Evolutionary conservation across 2,888 invertebrate genomes (phyloP).

Genomic region (Trimorus sp.): DNA sequence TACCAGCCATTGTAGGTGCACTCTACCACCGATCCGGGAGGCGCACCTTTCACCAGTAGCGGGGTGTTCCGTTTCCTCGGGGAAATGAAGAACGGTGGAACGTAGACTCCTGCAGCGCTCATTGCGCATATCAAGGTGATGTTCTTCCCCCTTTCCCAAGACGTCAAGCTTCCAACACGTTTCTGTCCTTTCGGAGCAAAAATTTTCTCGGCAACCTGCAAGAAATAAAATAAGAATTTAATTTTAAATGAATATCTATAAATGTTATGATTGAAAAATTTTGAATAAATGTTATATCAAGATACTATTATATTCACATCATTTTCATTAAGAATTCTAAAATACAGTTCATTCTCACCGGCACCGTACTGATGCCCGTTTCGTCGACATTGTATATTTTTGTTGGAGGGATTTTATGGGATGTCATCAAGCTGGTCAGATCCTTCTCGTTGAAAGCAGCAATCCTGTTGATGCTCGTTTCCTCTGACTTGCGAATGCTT

Average conservation of each 20-base stretch:
- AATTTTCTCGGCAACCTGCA: constrained; percentile 68
- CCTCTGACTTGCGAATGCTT: constrained; percentile 71
- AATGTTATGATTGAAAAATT: too few relatives aligned
- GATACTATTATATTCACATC: neutral
- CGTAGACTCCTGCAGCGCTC: constrained; percentile 77
- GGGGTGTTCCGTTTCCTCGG: constrained; percentile 76
- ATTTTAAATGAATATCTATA: too few relatives aligned
- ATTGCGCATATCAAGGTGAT: constrained; percentile 80
- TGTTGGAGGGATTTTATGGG: neutral
- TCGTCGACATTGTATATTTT: neutral
- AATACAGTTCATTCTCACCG: neutral
- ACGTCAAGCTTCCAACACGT: constrained; percentile 73
- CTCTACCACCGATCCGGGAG: constrained; percentile 74
- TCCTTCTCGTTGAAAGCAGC: constrained; percentile 13
- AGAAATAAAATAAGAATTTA: too few relatives aligned
- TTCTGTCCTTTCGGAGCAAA: constrained; percentile 78
- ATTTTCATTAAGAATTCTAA: too few relatives aligned
- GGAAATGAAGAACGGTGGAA: constrained; percentile 70
- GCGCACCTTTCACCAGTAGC: constrained; percentile 77
- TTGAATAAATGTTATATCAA: too few relatives aligned
- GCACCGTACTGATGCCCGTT: constrained; percentile 9
- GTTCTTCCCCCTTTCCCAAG: constrained; percentile 63
- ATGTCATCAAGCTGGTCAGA: neutral
- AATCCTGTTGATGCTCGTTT: constrained; percentile 71
- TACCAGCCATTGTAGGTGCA: constrained; percentile 73